Evolutionary conservation across 2,113 vertebrate species (phyloP).

Genomic region (Myrmophylax atrothorax): DNA sequence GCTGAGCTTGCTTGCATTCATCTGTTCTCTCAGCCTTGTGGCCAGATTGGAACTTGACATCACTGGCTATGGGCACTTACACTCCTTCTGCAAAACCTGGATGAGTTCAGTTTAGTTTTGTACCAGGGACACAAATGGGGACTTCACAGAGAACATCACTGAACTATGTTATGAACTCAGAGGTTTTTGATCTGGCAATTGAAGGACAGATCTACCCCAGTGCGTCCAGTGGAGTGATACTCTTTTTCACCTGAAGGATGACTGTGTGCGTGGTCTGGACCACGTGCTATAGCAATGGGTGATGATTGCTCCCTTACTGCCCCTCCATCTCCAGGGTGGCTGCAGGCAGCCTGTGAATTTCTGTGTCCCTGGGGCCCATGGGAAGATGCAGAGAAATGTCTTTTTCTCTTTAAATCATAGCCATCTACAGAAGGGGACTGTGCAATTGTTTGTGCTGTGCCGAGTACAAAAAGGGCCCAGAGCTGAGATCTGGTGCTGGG

Average conservation of each 20-base stretch:
- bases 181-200: neutral
- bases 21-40: neutral
- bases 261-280: accelerated
- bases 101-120: neutral
- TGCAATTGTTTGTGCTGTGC: neutral
- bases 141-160: neutral
- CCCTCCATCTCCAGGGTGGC: neutral
- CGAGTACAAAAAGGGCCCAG: neutral
- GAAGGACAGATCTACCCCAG: neutral
- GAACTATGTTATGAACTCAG: neutral
- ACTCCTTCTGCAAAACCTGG: neutral
- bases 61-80: neutral
- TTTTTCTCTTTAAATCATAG: neutral
- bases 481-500: neutral
- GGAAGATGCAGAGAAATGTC: neutral
- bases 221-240: accelerated
- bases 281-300: accelerated
- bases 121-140: neutral
- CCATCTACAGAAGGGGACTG: neutral
- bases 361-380: neutral
- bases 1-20: neutral
- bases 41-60: neutral
- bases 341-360: neutral
- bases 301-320: neutral
- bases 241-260: neutral